Conservation (phyloP, 2,797 vertebrate genomes). For the Geotrypetes seraphini region DNA sequence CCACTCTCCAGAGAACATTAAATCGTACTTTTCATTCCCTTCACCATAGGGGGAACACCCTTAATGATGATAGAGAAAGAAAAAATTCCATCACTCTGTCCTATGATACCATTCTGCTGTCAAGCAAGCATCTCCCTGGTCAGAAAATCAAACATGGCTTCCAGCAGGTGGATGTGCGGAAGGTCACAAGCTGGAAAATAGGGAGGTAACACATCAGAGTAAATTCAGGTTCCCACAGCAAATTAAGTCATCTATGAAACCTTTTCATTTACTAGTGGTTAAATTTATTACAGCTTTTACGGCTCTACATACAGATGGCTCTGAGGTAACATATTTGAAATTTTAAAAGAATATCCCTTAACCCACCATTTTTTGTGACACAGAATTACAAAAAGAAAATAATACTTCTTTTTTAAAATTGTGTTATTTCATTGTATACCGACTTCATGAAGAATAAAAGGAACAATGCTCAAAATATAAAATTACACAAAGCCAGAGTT, state of each 20-base stretch:
- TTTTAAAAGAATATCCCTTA: not conserved
- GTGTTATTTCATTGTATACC: not conserved
- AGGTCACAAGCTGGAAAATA: slow-evolving; percentile 66
- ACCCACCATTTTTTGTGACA: not conserved
- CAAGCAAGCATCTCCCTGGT: slow-evolving; percentile 59
- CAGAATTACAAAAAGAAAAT: not conserved
- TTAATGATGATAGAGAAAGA: slow-evolving; percentile 82
- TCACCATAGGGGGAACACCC: slow-evolving; percentile 72
- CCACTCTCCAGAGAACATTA: slow-evolving; percentile 83
- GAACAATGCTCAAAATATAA: no score
- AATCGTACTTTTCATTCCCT: slow-evolving; percentile 80
- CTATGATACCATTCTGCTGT: slow-evolving; percentile 74
- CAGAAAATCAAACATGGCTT: slow-evolving; percentile 79
- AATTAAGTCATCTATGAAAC: slow-evolving; percentile 73
- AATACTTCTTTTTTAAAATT: no score
- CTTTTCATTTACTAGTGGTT: slow-evolving; percentile 35
- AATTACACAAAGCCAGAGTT: no score
- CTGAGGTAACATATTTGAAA: not conserved
- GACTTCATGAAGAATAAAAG: no score
- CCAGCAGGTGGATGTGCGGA: slow-evolving; percentile 76
- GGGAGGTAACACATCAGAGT: slow-evolving; percentile 44
- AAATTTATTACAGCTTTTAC: slow-evolving; percentile 42
- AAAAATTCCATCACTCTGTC: slow-evolving; percentile 76
- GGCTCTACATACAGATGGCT: slow-evolving; percentile 8
- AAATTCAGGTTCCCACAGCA: slow-evolving; percentile 57